Percentiles rank a stretch among this genome's conserved stretches.
These are phyloP conservation scores for Noctua comes DNA, from an alignment of 2,888 invertebrate genomes.

Conservation along the genomic window DNA sequence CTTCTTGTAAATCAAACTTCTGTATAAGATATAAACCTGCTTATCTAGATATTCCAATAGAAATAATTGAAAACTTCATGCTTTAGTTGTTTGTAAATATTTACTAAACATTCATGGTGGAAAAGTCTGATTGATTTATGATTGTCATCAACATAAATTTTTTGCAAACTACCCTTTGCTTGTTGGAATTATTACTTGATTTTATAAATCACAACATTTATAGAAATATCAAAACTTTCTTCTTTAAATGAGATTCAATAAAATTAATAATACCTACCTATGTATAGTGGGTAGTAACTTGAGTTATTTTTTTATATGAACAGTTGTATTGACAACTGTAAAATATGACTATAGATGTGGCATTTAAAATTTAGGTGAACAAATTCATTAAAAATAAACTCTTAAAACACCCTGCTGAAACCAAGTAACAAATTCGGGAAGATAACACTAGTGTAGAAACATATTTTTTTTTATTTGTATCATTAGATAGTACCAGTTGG, in stretches of 20 bases:
- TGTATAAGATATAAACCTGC: background rate
- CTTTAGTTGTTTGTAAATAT: conserved; percentile 26
- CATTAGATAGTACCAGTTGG: no score
- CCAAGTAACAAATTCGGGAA: no score
- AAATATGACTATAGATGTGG: background rate
- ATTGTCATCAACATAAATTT: background rate
- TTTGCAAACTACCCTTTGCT: background rate
- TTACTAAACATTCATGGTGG: no score
- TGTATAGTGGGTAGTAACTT: background rate
- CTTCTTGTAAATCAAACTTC: background rate
- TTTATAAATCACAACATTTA: background rate
- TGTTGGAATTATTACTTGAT: background rate
- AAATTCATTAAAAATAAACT: background rate
- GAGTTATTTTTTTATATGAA: background rate
- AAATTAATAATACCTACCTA: no score
- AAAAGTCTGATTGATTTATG: background rate
- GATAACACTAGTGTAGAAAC: no score
- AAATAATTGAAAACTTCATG: background rate
- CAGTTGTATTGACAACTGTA: background rate
- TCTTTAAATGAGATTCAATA: no score
- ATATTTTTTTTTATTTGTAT: no score
- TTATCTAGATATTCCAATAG: background rate
- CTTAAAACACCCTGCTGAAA: no score
- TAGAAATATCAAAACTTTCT: background rate
- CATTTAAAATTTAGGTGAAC: background rate